Percentiles rank a stretch among this genome's conserved stretches.
Evolutionary conservation across 1,140 invertebrate species (phyloP).

Genomic region (Diabrotica undecimpunctata): DNA sequence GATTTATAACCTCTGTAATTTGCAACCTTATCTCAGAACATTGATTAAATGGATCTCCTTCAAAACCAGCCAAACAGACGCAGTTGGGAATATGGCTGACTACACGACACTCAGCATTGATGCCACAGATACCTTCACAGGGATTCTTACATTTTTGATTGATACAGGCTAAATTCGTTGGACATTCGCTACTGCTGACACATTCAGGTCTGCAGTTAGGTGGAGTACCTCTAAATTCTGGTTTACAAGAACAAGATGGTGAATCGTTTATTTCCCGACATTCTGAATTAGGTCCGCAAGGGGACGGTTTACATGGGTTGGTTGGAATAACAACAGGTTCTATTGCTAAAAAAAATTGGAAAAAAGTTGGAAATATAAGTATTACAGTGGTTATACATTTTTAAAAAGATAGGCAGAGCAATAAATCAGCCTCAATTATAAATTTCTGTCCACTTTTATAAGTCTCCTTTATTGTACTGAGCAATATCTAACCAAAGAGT

Average conservation of each 20-base stretch:
- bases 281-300: slow-evolving; percentile 77
- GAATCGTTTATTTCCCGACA: slow-evolving; percentile 78
- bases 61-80: slow-evolving; percentile 55
- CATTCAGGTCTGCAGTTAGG: slow-evolving; percentile 66
- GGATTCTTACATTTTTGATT: slow-evolving; percentile 68
- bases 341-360: slow-evolving; percentile 41
- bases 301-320: slow-evolving; percentile 74
- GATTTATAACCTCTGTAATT: slow-evolving; percentile 61
- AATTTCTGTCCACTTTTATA: not conserved
- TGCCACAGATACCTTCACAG: slow-evolving; percentile 70
- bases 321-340: slow-evolving; percentile 47
- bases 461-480: not conserved
- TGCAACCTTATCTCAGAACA: slow-evolving; percentile 77
- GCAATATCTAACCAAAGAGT: not conserved
- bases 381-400: not conserved
- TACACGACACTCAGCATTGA: slow-evolving; percentile 69
- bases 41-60: slow-evolving; percentile 61
- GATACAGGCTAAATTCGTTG: slow-evolving; percentile 59
- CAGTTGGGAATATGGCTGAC: slow-evolving; percentile 63
- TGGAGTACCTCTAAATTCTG: slow-evolving; percentile 62
- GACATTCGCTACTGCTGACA: slow-evolving; percentile 60
- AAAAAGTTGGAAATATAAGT: not conserved
- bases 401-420: too few relatives aligned
- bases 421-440: too few relatives aligned
- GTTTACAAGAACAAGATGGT: slow-evolving; percentile 72